Conservation (phyloP, 2,888 invertebrate species). For the Unio pictorum region DNA sequence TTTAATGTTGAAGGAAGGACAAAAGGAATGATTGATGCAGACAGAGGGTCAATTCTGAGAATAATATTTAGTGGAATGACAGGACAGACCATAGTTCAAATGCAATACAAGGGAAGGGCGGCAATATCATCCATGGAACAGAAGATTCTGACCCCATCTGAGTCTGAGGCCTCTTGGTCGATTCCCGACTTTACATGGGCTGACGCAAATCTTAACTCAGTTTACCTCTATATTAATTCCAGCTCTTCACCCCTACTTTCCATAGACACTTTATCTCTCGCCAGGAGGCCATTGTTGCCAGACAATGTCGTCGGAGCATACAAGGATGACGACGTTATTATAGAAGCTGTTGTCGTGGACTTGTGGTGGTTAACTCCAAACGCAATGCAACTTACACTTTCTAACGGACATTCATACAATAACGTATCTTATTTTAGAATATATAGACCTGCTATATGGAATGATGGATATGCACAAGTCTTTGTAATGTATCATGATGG, state of each 20-base stretch:
- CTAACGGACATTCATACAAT: not conserved
- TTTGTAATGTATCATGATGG: conserved; percentile 12
- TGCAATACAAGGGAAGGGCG: conserved; percentile 32
- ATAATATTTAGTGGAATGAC: conserved; percentile 31
- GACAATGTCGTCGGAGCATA: conserved; percentile 4
- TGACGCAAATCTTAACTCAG: conserved; percentile 14
- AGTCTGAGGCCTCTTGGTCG: conserved; percentile 28
- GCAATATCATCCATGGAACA: conserved; percentile 10
- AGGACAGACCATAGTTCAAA: conserved; percentile 15
- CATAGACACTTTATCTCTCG: conserved; percentile 2
- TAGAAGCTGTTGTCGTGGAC: conserved; percentile 8
- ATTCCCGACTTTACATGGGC: conserved; percentile 52
- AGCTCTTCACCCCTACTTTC: not conserved
- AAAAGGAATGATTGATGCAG: conserved; percentile 46
- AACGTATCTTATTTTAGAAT: conserved; percentile 4
- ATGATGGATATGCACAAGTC: conserved; percentile 1
- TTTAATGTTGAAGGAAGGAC: conserved; percentile 46
- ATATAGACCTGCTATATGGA: conserved; percentile 8
- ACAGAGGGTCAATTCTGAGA: conserved; percentile 44
- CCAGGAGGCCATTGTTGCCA: conserved; percentile 4
- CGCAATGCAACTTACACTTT: not conserved
- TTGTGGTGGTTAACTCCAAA: conserved; percentile 11
- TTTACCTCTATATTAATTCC: too few relatives aligned
- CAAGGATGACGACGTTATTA: conserved; percentile 8
- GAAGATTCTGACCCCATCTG: conserved; percentile 19